Evolutionary conservation across 1,140 invertebrate genomes (phyloP).

Genomic region (Thereuonema tuberculata): DNA sequence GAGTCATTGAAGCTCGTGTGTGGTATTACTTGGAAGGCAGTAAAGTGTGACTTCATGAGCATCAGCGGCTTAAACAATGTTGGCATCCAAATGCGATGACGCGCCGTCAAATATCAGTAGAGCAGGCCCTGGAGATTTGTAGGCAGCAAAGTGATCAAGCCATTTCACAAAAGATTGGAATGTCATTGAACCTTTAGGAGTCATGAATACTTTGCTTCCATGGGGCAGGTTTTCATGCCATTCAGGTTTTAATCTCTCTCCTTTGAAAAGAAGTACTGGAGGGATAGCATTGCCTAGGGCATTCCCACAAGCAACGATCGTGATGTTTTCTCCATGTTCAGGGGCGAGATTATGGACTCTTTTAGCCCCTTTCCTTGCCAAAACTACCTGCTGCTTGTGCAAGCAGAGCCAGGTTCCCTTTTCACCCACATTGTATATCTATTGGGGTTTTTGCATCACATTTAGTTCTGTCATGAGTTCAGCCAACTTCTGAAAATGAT

Average conservation of each 20-base stretch:
- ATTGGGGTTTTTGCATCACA: conserved; percentile 22
- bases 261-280: conserved; percentile 31
- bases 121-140: conserved; percentile 22
- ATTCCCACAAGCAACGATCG: conserved; percentile 29
- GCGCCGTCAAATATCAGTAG: conserved; percentile 31
- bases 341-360: conserved; percentile 27
- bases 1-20: conserved; percentile 30
- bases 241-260: conserved; percentile 24
- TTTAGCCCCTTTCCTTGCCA: conserved; percentile 26
- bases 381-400: conserved; percentile 27
- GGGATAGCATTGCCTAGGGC: conserved; percentile 25
- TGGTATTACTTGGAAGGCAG: conserved; percentile 28
- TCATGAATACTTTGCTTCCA: conserved; percentile 23
- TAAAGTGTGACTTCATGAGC: conserved; percentile 23
- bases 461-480: conserved; percentile 21
- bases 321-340: conserved; percentile 32
- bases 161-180: neutral
- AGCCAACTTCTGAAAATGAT: conserved; percentile 17
- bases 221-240: conserved; percentile 24
- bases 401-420: conserved; percentile 29
- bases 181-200: conserved; percentile 29
- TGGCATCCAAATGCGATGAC: conserved; percentile 23
- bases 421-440: conserved; percentile 32
- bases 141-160: conserved; percentile 17
- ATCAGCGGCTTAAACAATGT: conserved; percentile 25